A percentile compares a stretch with the other conserved stretches of the same genome.
Conservation (phyloP, 2,888 invertebrate genomes). For the Drosophila leonis region DNA sequence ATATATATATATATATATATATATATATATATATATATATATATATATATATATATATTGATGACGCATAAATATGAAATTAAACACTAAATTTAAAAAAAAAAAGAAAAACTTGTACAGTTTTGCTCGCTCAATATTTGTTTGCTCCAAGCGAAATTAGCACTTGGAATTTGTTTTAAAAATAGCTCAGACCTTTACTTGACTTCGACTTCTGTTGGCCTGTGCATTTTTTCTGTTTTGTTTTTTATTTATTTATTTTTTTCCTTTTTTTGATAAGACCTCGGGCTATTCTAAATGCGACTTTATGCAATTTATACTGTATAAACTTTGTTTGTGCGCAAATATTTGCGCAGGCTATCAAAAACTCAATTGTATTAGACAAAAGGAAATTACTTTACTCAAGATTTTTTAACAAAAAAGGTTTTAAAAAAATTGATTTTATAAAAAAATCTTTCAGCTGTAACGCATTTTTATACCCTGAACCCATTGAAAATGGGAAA, state of each 20-base stretch:
- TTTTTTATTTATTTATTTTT: neutral
- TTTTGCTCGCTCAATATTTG: slow-evolving; percentile 48
- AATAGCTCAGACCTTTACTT: slow-evolving; percentile 41
- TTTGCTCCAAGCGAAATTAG: slow-evolving; percentile 18
- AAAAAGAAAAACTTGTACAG: slow-evolving; percentile 43
- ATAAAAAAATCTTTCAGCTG: neutral
- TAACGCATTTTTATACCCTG: too few species aligned
- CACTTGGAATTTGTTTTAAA: slow-evolving; percentile 33
- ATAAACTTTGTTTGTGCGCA: slow-evolving; percentile 2
- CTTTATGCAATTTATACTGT: slow-evolving; percentile 17
- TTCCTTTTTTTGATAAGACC: slow-evolving; percentile 24
- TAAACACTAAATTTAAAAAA: slow-evolving; percentile 24
- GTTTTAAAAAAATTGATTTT: neutral
- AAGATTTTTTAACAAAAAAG: neutral
- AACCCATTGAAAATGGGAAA: too few species aligned
- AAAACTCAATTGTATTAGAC: neutral
- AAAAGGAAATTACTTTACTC: neutral
- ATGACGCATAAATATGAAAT: slow-evolving; percentile 44
- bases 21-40: neutral
- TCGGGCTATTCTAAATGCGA: slow-evolving; percentile 2
- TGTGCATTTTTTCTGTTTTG: slow-evolving; percentile 10
- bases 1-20: neutral
- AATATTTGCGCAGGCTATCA: slow-evolving; percentile 6
- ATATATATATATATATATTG: neutral
- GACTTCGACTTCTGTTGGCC: slow-evolving; percentile 55